A percentile compares a stretch with the other conserved stretches of the same genome.
Conservation (phyloP, 1,140 invertebrate species). For the Varroa destructor region DNA sequence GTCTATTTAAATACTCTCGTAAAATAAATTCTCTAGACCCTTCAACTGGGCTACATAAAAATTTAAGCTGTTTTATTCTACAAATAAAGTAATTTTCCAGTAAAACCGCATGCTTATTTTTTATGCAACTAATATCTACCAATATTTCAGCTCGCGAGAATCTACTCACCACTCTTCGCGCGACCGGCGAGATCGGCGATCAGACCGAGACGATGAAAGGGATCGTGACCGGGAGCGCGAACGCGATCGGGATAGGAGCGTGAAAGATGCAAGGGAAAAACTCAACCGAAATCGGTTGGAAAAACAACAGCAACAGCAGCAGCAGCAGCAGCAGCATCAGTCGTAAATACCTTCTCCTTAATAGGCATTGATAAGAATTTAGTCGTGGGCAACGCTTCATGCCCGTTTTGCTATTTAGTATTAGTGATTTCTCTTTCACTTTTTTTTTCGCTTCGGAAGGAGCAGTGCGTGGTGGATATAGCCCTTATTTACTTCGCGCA, state of each 20-base stretch:
- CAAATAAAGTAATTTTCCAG: no score
- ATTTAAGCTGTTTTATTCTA: no score
- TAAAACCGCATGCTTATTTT: no score
- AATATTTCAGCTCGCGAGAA: no score
- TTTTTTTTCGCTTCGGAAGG: not conserved
- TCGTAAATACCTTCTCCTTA: not conserved
- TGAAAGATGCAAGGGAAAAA: slow-evolving; percentile 19
- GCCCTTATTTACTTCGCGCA: no score
- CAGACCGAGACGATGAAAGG: not conserved
- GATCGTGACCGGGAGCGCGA: not conserved
- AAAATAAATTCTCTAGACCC: no score
- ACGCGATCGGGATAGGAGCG: not conserved
- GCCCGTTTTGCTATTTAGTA: not conserved
- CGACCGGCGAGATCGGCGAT: slow-evolving; percentile 9
- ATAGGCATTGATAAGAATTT: not conserved
- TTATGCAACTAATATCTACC: no score
- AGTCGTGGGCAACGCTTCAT: not conserved
- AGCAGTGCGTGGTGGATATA: not conserved
- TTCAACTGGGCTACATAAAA: no score
- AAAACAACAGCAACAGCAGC: not conserved
- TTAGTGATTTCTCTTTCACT: not conserved
- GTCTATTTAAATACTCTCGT: no score
- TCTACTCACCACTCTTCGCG: not conserved
- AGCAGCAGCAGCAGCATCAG: not conserved
- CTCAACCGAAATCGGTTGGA: not conserved